Conservation (phyloP, 1,140 invertebrate genomes). For the Subanguina moxae region DNA sequence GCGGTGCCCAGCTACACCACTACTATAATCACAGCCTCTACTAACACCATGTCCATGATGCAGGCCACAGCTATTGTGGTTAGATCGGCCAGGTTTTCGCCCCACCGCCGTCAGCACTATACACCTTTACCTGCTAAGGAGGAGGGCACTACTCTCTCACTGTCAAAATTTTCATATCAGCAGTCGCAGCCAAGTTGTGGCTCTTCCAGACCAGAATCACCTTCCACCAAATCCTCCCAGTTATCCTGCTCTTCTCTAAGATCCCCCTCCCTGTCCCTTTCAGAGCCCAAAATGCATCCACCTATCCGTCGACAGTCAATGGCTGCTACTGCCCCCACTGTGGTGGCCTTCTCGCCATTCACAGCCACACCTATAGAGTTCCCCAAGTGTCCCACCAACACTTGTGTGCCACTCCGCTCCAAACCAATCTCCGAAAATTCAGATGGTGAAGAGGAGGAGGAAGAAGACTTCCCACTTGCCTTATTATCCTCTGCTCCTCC, state of each 20-base stretch:
- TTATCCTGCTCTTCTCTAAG: no score
- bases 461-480: neutral
- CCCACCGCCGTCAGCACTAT: neutral
- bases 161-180: no score
- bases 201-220: no score
- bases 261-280: no score
- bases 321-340: neutral
- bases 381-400: neutral
- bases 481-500: neutral
- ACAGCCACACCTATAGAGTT: neutral
- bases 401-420: neutral
- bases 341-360: constrained; percentile 4
- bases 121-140: neutral
- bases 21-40: constrained; percentile 5
- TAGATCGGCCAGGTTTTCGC: constrained; percentile 10
- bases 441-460: neutral
- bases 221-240: no score
- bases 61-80: constrained; percentile 5
- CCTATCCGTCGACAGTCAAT: neutral
- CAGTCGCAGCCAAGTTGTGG: no score
- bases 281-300: neutral
- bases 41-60: constrained; percentile 3
- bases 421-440: neutral
- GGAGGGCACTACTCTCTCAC: no score
- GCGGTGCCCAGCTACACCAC: constrained; percentile 8